A percentile compares a stretch with the other conserved stretches of the same genome.
These are phyloP conservation scores for Potorous gilbertii DNA, from an alignment of 2,797 vertebrate species.

Conservation along the genomic window DNA sequence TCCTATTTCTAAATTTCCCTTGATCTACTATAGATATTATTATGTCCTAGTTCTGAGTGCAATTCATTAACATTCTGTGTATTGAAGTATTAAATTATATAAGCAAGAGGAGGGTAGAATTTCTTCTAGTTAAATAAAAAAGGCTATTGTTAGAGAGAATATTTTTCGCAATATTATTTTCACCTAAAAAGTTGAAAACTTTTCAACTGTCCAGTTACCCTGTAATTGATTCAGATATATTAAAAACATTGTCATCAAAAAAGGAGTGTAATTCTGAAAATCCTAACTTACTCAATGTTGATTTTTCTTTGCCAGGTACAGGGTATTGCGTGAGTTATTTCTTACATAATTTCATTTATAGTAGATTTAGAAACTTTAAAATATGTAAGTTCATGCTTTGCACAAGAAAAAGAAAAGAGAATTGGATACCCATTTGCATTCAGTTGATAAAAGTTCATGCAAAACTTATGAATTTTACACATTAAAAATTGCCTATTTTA, in stretches of 20 bases:
- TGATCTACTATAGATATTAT: constrained; percentile 77
- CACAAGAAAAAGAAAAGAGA: background rate
- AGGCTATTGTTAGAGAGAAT: constrained; percentile 70
- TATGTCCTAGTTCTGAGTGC: constrained; percentile 80
- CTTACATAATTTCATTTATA: background rate
- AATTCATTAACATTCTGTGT: constrained; percentile 81
- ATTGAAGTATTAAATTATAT: constrained; percentile 74
- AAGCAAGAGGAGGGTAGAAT: constrained; percentile 68
- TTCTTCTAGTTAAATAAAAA: constrained; percentile 68
- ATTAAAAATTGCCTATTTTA: background rate
- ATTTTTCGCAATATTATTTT: constrained; percentile 39
- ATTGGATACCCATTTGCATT: background rate
- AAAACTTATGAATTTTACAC: background rate
- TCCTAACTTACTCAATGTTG: constrained; percentile 6
- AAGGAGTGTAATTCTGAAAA: constrained; percentile 51
- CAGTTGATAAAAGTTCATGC: background rate
- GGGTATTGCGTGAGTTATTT: background rate
- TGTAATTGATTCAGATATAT: constrained; percentile 49
- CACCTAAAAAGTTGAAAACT: constrained; percentile 56
- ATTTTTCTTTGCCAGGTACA: constrained; percentile 5
- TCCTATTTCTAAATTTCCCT: constrained; percentile 81
- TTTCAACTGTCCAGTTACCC: constrained; percentile 15
- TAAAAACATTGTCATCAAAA: background rate
- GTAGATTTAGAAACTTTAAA: background rate
- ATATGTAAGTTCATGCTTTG: background rate